Evolutionary conservation across 2,797 vertebrate species (phyloP).

Genomic region (Sylvilagus floridanus): DNA sequence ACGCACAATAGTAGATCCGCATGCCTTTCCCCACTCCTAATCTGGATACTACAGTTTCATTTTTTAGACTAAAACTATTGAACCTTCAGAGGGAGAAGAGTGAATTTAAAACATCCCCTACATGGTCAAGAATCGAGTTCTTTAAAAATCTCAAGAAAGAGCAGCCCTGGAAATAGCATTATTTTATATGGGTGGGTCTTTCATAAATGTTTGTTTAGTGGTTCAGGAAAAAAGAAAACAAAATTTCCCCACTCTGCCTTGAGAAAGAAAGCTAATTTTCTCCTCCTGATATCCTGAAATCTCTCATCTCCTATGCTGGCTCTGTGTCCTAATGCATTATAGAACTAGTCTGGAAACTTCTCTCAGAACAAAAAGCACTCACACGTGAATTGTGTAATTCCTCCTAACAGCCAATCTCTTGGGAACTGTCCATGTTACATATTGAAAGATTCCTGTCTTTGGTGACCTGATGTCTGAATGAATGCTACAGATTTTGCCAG

Average conservation of each 20-base stretch:
- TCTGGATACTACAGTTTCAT: neutral
- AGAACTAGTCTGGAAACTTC: neutral
- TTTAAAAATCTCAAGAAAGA: slow-evolving; percentile 45
- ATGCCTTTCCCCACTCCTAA: neutral
- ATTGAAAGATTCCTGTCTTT: slow-evolving; percentile 44
- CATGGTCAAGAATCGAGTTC: neutral
- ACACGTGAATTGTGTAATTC: neutral
- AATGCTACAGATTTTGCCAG: neutral
- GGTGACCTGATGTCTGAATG: neutral
- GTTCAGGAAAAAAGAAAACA: neutral
- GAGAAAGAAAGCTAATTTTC: slow-evolving; percentile 23
- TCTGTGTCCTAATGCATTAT: neutral
- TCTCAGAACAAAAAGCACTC: neutral
- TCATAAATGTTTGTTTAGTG: slow-evolving; percentile 36
- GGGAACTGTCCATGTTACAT: neutral
- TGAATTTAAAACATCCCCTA: neutral
- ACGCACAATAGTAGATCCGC: neutral
- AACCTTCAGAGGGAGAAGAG: neutral
- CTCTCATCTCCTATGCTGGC: neutral
- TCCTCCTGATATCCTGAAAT: neutral
- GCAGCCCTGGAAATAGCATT: neutral
- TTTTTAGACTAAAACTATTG: neutral
- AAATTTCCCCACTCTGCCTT: neutral
- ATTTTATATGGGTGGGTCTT: neutral
- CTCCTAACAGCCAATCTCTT: neutral